Evolutionary conservation across 2,888 invertebrate species (phyloP), one percentile per base, ranked within the genome.

Genomic region (Teinopalpus imperialis): DNA sequence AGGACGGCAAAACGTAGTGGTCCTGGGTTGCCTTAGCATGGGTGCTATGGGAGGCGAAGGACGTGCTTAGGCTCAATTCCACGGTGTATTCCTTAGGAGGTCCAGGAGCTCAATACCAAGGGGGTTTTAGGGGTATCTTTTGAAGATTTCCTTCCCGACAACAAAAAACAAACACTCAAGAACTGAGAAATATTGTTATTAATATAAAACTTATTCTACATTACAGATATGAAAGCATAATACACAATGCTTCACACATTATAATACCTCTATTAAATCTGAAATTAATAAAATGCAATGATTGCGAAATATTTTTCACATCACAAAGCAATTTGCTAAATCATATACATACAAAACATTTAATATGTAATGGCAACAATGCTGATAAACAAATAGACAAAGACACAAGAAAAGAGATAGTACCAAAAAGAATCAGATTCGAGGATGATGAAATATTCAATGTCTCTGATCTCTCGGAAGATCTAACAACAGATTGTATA

Each of bases 181-280:
- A n/a, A n/a, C n/a, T n/a, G n/a, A n/a, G n/a, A n/a, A n/a, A n/a
- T n/a, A n/a, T n/a, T n/a, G n/a, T n/a, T n/a, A n/a, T n/a, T n/a
- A n/a, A n/a, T n/a, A n/a, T n/a, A n/a, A n/a, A n/a, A n/a, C n/a
- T n/a, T n/a, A n/a, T n/a, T n/a, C n/a, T n/a, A 8, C 12, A n/a
- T 45, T 41, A 3, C 46, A 47, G 46, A 36, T 47, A 41, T 9
- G 13, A 41, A 2, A 36, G 30, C 26, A 3, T 41, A 10, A 20
- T 47, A 2, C 46, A 47, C 24, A 47, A 47, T n/a, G 41, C 46
- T 0, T 13, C 23, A 0, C 46, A 47, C 16, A 47, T 47, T 5
- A 36, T 47, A 29, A 47, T 47, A 20, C 46, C 46, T 1, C 29
- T 47, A 6, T 3, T 41, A 1, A 47, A 47, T 10, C 46, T 36